Evolutionary conservation across 2,113 vertebrate species (phyloP).

Genomic region (Aspiorhynchus laticeps): DNA sequence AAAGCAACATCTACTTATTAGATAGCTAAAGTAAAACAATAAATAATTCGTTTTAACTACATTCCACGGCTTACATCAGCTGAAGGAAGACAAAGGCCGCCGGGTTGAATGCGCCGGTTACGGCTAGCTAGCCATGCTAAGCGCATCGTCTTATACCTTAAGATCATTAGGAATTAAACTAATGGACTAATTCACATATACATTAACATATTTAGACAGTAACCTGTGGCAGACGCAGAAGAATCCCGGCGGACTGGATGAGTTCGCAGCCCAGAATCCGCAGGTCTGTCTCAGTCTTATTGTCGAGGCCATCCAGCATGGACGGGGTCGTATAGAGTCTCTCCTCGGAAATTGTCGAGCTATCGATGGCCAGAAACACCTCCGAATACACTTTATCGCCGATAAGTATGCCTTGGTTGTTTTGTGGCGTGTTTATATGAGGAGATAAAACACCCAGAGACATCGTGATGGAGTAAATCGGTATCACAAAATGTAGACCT

Average conservation of each 20-base stretch:
- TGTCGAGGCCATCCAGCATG: slow-evolving; percentile 94
- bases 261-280: slow-evolving; percentile 95
- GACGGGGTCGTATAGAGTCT: slow-evolving; percentile 91
- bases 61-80: background rate
- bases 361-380: slow-evolving; percentile 92
- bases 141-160: background rate
- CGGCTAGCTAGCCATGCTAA: background rate
- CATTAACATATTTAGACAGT: background rate
- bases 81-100: slow-evolving; percentile 33
- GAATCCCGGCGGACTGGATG: slow-evolving; percentile 93
- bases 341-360: slow-evolving; percentile 93
- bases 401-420: slow-evolving; percentile 87
- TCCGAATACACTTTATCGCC: slow-evolving; percentile 94
- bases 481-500: slow-evolving; percentile 14
- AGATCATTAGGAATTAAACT: no score
- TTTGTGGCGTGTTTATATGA: slow-evolving; percentile 56
- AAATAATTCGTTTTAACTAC: background rate
- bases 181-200: background rate
- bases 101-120: background rate
- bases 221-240: slow-evolving; percentile 93
- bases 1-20: background rate
- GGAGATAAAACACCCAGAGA: slow-evolving; percentile 29
- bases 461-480: background rate
- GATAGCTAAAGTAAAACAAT: background rate
- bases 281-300: slow-evolving; percentile 90